Conservation (phyloP, 2,888 invertebrate species). For the Leptinotarsa juncta region DNA sequence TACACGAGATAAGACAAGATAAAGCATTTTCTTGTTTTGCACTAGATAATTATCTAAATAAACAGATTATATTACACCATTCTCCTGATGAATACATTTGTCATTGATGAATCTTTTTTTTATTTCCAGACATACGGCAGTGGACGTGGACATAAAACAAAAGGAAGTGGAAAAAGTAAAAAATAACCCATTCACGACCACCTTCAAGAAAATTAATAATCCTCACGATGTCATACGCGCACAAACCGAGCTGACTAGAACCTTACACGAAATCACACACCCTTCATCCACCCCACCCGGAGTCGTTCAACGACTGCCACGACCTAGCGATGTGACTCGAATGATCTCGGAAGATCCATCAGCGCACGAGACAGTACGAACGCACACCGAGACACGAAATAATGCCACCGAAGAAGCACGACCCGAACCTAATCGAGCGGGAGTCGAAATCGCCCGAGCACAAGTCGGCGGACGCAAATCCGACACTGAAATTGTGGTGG, state of each 20-base stretch:
- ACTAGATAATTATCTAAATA: no score
- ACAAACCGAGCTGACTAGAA: constrained; percentile 37
- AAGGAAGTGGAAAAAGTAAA: constrained; percentile 34
- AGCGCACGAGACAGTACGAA: constrained; percentile 33
- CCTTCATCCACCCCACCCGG: constrained; percentile 7
- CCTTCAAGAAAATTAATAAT: constrained; percentile 35
- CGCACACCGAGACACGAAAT: constrained; percentile 25
- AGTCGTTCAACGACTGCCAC: constrained; percentile 25
- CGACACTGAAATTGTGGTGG: constrained; percentile 24
- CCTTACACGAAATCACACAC: constrained; percentile 26
- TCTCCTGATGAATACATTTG: neutral
- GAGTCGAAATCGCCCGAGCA: constrained; percentile 29
- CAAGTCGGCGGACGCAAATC: constrained; percentile 20
- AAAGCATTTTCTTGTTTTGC: no score
- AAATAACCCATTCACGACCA: constrained; percentile 31
- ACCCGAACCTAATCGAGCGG: constrained; percentile 25
- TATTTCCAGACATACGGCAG: constrained; percentile 65
- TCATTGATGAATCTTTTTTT: neutral
- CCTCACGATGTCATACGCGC: constrained; percentile 41
- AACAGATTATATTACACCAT: neutral
- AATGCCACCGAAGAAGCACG: constrained; percentile 7
- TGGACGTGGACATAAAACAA: constrained; percentile 66
- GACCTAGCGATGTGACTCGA: constrained; percentile 40
- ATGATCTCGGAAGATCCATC: constrained; percentile 42
- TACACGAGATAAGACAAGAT: no score